These are phyloP conservation scores for Oxycera nigricornis DNA, from an alignment of 2,888 invertebrate species.

Conservation along the genomic window DNA sequence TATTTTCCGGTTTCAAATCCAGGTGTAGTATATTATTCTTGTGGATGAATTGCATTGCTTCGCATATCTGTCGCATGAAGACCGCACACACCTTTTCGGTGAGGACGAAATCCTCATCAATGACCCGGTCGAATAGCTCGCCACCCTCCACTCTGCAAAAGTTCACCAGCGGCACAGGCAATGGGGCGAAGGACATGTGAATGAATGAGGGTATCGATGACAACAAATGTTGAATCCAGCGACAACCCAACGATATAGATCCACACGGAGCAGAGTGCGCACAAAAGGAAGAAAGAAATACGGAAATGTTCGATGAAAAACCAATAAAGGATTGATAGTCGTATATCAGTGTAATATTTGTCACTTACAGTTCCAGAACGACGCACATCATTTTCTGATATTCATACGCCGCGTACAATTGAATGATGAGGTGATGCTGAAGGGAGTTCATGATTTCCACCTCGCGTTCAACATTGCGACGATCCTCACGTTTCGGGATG, in stretches of 20 bases:
- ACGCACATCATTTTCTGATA: conserved; percentile 94
- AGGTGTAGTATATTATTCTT: conserved; percentile 93
- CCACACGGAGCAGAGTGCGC: not conserved
- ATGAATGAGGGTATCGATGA: not conserved
- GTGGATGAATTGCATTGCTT: conserved; percentile 97
- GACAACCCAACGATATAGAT: not conserved
- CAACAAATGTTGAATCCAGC: not conserved
- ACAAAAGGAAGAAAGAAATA: conserved; percentile 3
- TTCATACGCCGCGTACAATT: conserved; percentile 97
- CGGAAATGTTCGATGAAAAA: not conserved
- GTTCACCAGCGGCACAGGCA: not conserved
- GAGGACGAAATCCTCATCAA: conserved; percentile 96
- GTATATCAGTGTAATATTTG: not conserved
- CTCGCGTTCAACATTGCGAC: conserved; percentile 91
- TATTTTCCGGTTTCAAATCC: conserved; percentile 99
- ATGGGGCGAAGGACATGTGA: conserved; percentile 18
- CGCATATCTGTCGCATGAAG: conserved; percentile 97
- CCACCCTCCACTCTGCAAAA: conserved; percentile 90
- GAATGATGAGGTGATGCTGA: conserved; percentile 94
- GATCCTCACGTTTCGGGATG: conserved; percentile 83
- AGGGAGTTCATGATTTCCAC: conserved; percentile 95
- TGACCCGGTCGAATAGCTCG: conserved; percentile 97
- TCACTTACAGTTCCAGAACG: conserved; percentile 94
- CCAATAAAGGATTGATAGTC: conserved; percentile 1
- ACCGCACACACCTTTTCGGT: conserved; percentile 96